phyloP scores from a whole-genome alignment of 2,797 vertebrate genomes.

The Mus spretus region DNA sequence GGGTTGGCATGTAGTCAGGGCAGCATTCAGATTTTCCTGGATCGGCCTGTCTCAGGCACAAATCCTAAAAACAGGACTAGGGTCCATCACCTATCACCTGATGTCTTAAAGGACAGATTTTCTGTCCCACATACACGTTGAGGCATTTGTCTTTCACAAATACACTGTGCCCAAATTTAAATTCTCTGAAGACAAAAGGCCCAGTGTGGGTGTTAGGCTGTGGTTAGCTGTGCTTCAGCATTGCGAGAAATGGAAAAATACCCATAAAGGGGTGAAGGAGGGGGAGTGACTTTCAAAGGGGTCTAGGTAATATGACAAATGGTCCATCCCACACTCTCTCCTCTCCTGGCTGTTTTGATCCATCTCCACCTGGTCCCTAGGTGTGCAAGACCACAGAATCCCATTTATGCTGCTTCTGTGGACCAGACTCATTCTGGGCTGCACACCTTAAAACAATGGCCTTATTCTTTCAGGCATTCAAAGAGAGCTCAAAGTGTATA shows the following conservation, averaged over 20 bases:
- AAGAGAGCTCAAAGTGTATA: constrained; percentile 45
- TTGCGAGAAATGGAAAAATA: constrained; percentile 60
- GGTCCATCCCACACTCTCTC: constrained; percentile 63
- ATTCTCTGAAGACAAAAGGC: constrained; percentile 44
- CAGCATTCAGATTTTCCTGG: neutral
- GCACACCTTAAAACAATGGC: constrained; percentile 68
- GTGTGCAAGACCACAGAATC: constrained; percentile 68
- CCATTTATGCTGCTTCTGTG: neutral
- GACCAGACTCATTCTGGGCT: neutral
- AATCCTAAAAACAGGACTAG: neutral
- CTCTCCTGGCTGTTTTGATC: constrained; percentile 72
- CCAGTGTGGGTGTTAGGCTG: neutral
- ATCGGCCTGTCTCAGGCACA: neutral
- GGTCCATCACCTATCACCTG: neutral
- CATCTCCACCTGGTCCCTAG: constrained; percentile 81
- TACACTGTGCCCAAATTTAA: neutral
- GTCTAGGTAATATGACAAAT: constrained; percentile 74
- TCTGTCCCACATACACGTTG: neutral
- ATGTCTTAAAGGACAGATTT: neutral
- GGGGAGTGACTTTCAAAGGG: constrained; percentile 30
- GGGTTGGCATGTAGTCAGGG: neutral
- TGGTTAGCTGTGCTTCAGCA: neutral
- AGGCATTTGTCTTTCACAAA: neutral
- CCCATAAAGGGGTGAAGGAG: constrained; percentile 32
- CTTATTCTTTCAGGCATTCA: constrained; percentile 69